Conservation (phyloP, 2,888 invertebrate genomes). For the Pseudococcus jackbeardsleyi region DNA sequence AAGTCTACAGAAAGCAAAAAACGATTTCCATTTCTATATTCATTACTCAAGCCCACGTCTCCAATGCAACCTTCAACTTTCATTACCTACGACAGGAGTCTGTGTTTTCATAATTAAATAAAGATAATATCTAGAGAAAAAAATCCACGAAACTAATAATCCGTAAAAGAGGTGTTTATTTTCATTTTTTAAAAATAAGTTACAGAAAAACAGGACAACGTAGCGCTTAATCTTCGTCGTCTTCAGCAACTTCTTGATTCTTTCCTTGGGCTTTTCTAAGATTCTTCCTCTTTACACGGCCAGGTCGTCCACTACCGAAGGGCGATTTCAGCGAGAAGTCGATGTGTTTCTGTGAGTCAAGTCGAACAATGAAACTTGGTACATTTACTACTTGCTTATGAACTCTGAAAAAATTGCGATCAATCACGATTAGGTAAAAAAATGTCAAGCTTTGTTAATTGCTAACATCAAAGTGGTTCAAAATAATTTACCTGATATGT, state of each 20-base stretch:
- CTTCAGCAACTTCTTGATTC: conserved; percentile 90
- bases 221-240: conserved; percentile 72
- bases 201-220: background rate
- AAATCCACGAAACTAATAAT: background rate
- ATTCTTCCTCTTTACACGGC: conserved; percentile 99
- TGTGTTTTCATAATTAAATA: too few species aligned
- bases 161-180: background rate
- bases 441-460: background rate
- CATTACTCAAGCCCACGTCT: too few species aligned
- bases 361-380: conserved; percentile 95
- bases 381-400: conserved; percentile 99
- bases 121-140: background rate
- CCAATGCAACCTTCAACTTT: too few species aligned
- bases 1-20: too few species aligned
- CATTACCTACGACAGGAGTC: too few species aligned
- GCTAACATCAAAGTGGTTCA: background rate
- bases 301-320: conserved; percentile 98
- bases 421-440: background rate
- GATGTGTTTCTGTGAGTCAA: conserved; percentile 98
- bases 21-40: too few species aligned
- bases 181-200: background rate
- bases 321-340: conserved; percentile 98
- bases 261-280: conserved; percentile 85
- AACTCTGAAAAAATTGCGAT: conserved; percentile 76
- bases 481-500: conserved; percentile 88